Percentiles rank a stretch among this genome's conserved stretches.
These are phyloP conservation scores for Carollia perspicillata DNA, from an alignment of 2,113 vertebrate genomes.

Conservation along the genomic window DNA sequence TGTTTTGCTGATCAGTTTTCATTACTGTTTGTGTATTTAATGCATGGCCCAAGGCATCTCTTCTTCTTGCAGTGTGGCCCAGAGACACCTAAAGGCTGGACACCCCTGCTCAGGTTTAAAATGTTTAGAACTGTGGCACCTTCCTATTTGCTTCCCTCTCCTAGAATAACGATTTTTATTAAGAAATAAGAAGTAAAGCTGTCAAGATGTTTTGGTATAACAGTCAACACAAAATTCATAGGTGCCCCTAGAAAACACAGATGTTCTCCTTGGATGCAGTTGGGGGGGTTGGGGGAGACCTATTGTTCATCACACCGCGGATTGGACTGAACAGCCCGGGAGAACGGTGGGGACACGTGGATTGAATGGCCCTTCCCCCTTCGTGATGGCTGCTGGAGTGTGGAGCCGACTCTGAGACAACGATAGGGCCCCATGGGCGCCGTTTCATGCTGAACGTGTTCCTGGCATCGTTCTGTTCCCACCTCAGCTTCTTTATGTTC, in stretches of 20 bases:
- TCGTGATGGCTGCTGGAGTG: background rate
- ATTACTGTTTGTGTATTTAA: too few relatives aligned
- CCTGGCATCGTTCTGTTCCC: background rate
- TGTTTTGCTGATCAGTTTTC: too few relatives aligned
- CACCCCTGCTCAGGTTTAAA: background rate
- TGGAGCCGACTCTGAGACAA: background rate
- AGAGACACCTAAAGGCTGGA: too few relatives aligned
- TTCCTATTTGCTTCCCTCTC: background rate
- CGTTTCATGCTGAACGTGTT: background rate
- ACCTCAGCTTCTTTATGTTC: background rate
- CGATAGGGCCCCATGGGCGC: fast-evolving
- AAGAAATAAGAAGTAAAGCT: background rate
- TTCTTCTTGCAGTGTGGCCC: too few relatives aligned
- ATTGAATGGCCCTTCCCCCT: background rate
- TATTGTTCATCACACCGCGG: background rate
- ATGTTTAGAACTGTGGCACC: background rate
- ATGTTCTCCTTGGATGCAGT: background rate
- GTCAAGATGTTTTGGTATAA: background rate
- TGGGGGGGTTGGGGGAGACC: background rate
- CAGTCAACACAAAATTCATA: background rate
- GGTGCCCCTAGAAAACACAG: background rate
- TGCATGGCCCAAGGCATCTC: too few relatives aligned
- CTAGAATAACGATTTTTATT: background rate
- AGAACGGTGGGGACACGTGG: background rate
- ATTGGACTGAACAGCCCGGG: background rate